phyloP scores from a whole-genome alignment of 2,888 invertebrate species.

The Patella depressa region DNA sequence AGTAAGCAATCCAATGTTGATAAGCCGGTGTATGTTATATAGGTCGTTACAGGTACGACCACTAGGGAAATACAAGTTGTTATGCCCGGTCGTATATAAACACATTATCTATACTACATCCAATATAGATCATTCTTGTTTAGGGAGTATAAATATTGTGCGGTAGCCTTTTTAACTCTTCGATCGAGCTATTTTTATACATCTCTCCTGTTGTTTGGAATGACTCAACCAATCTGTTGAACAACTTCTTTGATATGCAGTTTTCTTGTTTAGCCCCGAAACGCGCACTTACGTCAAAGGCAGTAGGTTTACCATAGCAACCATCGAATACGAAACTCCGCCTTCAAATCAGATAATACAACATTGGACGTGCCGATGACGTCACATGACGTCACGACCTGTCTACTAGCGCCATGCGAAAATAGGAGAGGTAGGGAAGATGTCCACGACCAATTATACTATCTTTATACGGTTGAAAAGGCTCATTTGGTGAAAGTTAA shows the following conservation, averaged over 20 bases:
- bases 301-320: constrained; percentile 51
- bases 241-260: constrained; percentile 1
- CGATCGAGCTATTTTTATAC: constrained; percentile 6
- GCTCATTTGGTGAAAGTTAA: constrained; percentile 26
- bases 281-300: not conserved
- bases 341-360: constrained; percentile 47
- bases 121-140: no score
- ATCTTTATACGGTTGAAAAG: constrained; percentile 27
- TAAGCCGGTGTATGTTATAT: no score
- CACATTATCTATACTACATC: no score
- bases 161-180: not conserved
- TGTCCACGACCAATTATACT: constrained; percentile 22
- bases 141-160: no score
- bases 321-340: constrained; percentile 60
- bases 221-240: not conserved
- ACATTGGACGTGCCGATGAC: constrained; percentile 28
- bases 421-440: constrained; percentile 16
- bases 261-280: constrained; percentile 2
- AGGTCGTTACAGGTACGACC: no score
- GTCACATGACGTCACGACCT: constrained; percentile 40
- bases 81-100: no score
- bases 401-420: constrained; percentile 38
- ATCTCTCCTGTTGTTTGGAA: not conserved
- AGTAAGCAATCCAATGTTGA: no score
- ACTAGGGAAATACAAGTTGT: no score